Evolutionary conservation across 92 coral and sea anemone genomes (phyloP).

Genomic region (Anthopleura xanthogrammica): DNA sequence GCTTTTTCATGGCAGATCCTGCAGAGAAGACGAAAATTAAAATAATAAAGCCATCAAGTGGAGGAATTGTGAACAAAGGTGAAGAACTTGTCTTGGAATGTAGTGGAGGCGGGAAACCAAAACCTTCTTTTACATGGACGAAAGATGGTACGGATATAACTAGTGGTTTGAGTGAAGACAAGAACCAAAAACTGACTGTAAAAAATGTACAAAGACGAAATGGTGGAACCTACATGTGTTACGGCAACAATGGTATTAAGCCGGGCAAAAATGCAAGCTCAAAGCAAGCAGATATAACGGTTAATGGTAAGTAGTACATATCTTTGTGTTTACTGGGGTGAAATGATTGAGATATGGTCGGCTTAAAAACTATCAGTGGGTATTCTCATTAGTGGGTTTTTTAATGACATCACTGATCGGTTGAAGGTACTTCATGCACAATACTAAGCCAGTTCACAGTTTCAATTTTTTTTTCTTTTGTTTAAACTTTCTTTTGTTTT

Average conservation of each 20-base stretch:
- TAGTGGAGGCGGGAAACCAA: slow-evolving; percentile 40
- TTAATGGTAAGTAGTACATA: slow-evolving; percentile 13
- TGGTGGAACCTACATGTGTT: slow-evolving; percentile 44
- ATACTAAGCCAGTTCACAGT: too few relatives aligned
- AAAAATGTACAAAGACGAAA: slow-evolving; percentile 16
- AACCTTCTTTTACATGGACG: slow-evolving; percentile 35
- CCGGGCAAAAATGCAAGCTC: slow-evolving; percentile 5
- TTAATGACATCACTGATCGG: too few relatives aligned
- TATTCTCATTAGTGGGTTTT: too few relatives aligned
- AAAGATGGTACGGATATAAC: not conserved
- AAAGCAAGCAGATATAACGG: not conserved
- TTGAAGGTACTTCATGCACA: too few relatives aligned
- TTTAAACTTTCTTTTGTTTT: too few relatives aligned
- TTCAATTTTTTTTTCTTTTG: too few relatives aligned
- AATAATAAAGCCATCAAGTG: not conserved
- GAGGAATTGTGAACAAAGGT: not conserved
- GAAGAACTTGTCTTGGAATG: slow-evolving; percentile 26
- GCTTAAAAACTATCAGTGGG: too few relatives aligned
- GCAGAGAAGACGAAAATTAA: slow-evolving; percentile 12
- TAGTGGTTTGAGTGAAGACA: not conserved
- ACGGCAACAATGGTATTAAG: slow-evolving; percentile 20
- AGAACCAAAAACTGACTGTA: slow-evolving; percentile 24
- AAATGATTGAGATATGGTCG: too few relatives aligned
- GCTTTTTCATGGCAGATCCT: slow-evolving; percentile 11
- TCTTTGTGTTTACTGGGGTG: not conserved